Base-by-base conservation (phyloP, 2,797 vertebrate genomes). In the Dipus sagitta region DNA sequence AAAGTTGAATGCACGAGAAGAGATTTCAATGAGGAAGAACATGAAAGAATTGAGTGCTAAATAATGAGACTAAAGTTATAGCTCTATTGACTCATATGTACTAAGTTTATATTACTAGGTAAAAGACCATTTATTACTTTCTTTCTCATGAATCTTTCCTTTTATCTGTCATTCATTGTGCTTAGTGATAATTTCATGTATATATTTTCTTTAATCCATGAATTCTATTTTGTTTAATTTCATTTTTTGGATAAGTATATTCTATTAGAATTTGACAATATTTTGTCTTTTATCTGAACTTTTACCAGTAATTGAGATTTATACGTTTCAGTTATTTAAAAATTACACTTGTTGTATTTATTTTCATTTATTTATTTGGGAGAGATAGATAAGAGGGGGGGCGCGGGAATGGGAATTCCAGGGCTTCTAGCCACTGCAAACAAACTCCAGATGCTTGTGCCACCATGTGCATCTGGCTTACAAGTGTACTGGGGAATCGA, bases 261-360 rank as follows among this genome's bases (percentile, higher is more conserved):
- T 38, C 38, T 90, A n/a, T 15, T 13, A 23, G 30, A 10, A 90
- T 64, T 77, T 90, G 54, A 23, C 24, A 47, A 13, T 17, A 3
- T 15, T 75, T 30, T 76, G 26, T 74, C n/a, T 18, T 71, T 71
- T 34, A 32, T 71, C 38, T 28, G 47, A 76, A 14, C 5, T 68
- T 93, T 71, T 24, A 65, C 14, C 15, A 79, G 21, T 9, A 93
- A 54, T 52, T 84, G 1, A 4, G 15, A 6, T 85, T 23, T 30
- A 34, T 70, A 64, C 86, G 14, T 72, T 86, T 86, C 72, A 82
- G 20, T 9, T 71, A 83, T 87, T 94, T 92, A 82, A 77, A 86
- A 75, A 54, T 70, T 75, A 86, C 67, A 2, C 92, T 83, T 78
- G 54, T 74, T 78, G 1, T 47, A 47, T 47, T 47, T 47, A 47